Evolutionary conservation across 2,888 invertebrate genomes (phyloP), one percentile per base, ranked within the genome.

Genomic region (Trisateles emortualis): DNA sequence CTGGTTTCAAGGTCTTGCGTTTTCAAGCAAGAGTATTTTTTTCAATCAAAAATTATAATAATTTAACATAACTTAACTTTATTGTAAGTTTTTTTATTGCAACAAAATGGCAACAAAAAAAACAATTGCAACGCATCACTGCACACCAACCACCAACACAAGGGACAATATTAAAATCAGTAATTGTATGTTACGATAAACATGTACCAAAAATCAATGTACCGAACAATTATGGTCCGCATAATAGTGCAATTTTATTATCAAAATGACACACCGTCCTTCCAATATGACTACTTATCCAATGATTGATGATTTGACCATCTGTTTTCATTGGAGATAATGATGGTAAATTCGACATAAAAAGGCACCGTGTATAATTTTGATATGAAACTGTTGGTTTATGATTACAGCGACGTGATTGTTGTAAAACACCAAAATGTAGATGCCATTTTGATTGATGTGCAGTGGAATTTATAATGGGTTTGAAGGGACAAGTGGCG

Each of bases 291-390:
- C 68, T 73, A 68, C 68, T 75, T 72, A 59, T 33, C 24, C 43
- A 59, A 26, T 72, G 79, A 78, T 78, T 75, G 63, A 79, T 78
- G 64, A 54, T 49, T 17, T 53, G 63, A 65, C 78, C 74, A 78
- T 71, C 68, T 74, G 75, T 64, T 70, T 46, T 44, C 59, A 59
- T 57, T 53, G 49, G 40, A 45, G 50, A 56, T 72, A 68, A 73
- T 66, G 57, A 73, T 60, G 17, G 40, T 56, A 62, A 74, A 64
- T 64, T 61, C 33, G 44, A 64, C 48, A 50, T 39, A 61, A 48
- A 64, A 32, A 52, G 53, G 58, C 57, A 41, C 44, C 16, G 14
- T 51, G 33, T 42, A 11, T 52, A 45, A 60, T 54, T 35, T 55
- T 55, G n/a, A 38, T 6, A 57, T 43, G 36, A 50, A 57, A 46